Evolutionary conservation across 2,888 invertebrate genomes (phyloP).

Genomic region (Orthosia gothica): DNA sequence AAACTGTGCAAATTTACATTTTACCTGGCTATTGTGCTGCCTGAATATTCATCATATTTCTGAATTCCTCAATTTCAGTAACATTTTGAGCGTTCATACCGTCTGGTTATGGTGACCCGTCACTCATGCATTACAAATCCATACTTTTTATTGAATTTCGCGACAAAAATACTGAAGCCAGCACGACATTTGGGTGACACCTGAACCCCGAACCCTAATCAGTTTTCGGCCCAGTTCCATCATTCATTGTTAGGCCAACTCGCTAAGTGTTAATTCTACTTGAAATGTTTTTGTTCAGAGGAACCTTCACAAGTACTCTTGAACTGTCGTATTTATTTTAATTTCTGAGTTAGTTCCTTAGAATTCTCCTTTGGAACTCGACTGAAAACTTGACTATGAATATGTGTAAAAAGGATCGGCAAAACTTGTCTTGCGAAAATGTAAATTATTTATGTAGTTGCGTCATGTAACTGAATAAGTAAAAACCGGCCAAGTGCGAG

Average conservation of each 20-base stretch:
- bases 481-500: too few relatives aligned
- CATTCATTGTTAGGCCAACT: conserved; percentile 50
- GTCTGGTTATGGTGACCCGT: background rate
- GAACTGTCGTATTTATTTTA: conserved; percentile 33
- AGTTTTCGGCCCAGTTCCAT: conserved; percentile 41
- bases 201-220: conserved; percentile 38
- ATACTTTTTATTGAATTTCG: conserved; percentile 15
- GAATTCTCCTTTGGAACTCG: background rate
- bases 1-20: background rate
- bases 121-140: conserved; percentile 18
- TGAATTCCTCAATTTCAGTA: background rate
- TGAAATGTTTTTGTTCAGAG: conserved; percentile 49
- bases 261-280: conserved; percentile 54
- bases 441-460: background rate
- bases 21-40: background rate
- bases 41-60: background rate
- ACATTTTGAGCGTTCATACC: background rate
- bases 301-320: conserved; percentile 24
- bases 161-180: conserved; percentile 29
- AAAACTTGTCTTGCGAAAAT: background rate
- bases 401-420: background rate
- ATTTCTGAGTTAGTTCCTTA: background rate
- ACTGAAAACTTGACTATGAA: background rate
- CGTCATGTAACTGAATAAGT: background rate
- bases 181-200: conserved; percentile 10